Base-by-base conservation (phyloP, 2,113 vertebrate genomes). In the Hemicordylus capensis region DNA sequence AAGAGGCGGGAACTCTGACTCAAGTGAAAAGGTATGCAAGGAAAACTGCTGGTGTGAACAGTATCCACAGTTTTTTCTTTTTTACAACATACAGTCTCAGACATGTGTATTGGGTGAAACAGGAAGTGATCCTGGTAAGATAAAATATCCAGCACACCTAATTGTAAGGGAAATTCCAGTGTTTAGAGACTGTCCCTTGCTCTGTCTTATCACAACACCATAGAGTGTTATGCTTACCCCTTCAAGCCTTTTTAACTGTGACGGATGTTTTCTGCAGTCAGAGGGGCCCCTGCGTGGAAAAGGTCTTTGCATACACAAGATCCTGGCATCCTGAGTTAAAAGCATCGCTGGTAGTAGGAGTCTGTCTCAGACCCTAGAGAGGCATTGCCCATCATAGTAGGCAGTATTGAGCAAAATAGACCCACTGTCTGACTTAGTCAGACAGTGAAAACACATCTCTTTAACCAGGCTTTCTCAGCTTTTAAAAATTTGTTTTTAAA, bases 1-100 rank as follows among this genome's bases (percentile, higher is more conserved):
- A 90, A 91, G 75, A 75, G 64, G 83, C 81, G 54, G 80, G 85
- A 87, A 88, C 81, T 22, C 80, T 59, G 83, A 91, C 92, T 94
- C 88, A 81, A 72, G 37, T 59, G 76, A 85, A 94, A 89, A 85
- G 90, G 93, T 91, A 84, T 26, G 28, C 56, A 15, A 81, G 81
- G 84, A 22, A 74, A 80, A 87, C 80, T 19, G 7, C 64, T 88
- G 74, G 31, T 66, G 67, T 56, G 78, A 72, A 80, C 3, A 0
- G 81, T 75, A 90, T 84, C 83, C 80, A 72, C 90, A 67, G 54
- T 78, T 42, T 48, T 58, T 87, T 89, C 17, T 51, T 34, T 79
- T 84, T 88, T 72, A 11, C 66, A 90, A 15, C 56, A 19, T 76
- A 58, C 67, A 63, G 34, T 61, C 20, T 20, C 44, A 48, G 19